Evolutionary conservation across 2,797 vertebrate genomes (phyloP).

Genomic region (Hafferia zeledoni): DNA sequence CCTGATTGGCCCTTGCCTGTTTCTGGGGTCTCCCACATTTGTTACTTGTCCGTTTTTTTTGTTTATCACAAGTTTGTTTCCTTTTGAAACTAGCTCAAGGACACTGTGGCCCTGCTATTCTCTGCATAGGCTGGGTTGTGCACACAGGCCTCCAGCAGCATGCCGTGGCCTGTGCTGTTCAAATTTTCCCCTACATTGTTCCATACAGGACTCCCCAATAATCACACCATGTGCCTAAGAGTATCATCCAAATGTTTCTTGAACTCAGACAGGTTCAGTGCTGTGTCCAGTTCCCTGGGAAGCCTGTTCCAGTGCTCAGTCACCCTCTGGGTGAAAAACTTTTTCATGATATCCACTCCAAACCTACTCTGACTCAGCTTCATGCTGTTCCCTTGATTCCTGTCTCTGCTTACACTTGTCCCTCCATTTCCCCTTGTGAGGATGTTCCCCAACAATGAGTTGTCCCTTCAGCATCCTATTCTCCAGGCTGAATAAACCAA

Average conservation of each 20-base stretch:
- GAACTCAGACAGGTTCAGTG: background rate
- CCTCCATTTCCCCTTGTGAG: background rate
- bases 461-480: background rate
- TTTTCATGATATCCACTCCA: background rate
- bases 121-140: too few relatives aligned
- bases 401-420: background rate
- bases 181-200: too few relatives aligned
- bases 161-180: too few relatives aligned
- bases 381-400: background rate
- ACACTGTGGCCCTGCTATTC: too few relatives aligned
- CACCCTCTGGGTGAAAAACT: background rate
- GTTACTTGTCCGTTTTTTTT: too few relatives aligned
- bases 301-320: background rate
- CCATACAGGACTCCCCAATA: accelerated
- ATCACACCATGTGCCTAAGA: background rate
- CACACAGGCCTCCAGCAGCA: too few relatives aligned
- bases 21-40: too few relatives aligned
- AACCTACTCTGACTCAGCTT: background rate
- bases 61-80: too few relatives aligned
- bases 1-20: too few relatives aligned
- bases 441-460: too few relatives aligned
- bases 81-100: too few relatives aligned
- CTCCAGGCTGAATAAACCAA: background rate
- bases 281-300: background rate
- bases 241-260: background rate